Base-by-base conservation (phyloP, 2,888 invertebrate genomes). In the Nebria salina region DNA sequence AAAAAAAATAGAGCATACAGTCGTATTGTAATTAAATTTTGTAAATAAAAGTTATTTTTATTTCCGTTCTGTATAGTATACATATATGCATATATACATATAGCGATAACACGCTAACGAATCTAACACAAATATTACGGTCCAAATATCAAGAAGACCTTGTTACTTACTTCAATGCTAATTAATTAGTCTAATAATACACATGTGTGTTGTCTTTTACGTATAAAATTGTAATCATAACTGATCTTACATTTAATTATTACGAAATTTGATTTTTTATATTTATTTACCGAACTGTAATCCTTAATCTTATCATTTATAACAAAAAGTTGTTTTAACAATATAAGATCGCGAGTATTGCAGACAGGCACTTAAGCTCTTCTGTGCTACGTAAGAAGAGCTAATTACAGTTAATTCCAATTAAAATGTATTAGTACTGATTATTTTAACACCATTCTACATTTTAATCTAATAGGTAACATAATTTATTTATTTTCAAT, bases 111-210 rank as follows among this genome's bases (percentile, higher is more conserved):
- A 65, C 15, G 13, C 68, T 15, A 15, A 9, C 3, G 20, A 70
- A 70, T 34, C n/a, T 15, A 25, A 15, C 20, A 66, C 15, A 11
- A 1, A 26, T 26, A 70, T 15, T 70, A 34, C 70, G 70, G 70
- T 70, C 70, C 26, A 70, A 70, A 70, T 70, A 70, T 15, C 15
- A 70, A 70, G 25, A 70, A 25, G 25, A 68, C 68, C 68, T 68
- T 68, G 68, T 68, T 25, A 25, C 15, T 25, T 25, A 25, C 8
- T 25, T 68, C 2, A 68, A 15, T 25, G 20, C 13, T 15, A 8
- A 15, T 25, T 68, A 68, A n/a, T 65, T 65, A n/a, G 15, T 65
- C 3, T 25, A 68, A 68, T 68, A 68, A 15, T 68, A 68, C 68
- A 68, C 68, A 68, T 68, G 2, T 68, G n/a, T 68, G 8, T 68